Base-by-base conservation (phyloP, 2,888 invertebrate genomes). In the Drosophila parthenogenetica region DNA sequence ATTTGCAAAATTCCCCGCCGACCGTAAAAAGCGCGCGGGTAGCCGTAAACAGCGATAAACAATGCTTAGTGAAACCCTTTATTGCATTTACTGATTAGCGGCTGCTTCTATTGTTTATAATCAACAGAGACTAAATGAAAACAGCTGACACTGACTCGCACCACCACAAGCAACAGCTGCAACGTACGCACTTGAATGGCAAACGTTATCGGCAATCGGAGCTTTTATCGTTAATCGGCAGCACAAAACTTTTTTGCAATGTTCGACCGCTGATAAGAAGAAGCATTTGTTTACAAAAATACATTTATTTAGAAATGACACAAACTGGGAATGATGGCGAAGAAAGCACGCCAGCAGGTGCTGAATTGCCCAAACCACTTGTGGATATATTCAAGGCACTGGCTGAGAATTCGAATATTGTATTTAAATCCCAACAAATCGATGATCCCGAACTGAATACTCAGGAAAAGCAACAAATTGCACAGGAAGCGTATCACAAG, bases 341-440 rank as follows among this genome's bases (percentile, higher is more conserved):
- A 16, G 77, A 75, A 19, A 42, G 3, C 17, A 46, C 13, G 19
- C 43, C 60, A 1, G 50, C 61, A 25, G 8, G 53, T 19, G 45
- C 60, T 3, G 66, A 50, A 10, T 35, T 86, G 4, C 89, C 86
- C 0, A n/a, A 53, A 1, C 78, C 85, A 54, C 75, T 90, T 3
- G 39, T 80, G 16, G 79, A 89, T 17, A 85, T 92, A 42, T 90
- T 91, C 46, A 80, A 89, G 66, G 81, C 81, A 63, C 70, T 92
- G 3, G 87, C 91, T 0, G 67, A 67, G 13, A 91, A 91, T 70
- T 8, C 55, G 0, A 79, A 79, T 32, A 91, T 92, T 43, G 94
- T 94, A 72, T 97, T 98, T 84, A 97, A 96, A 93, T 96, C 95
- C 87, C 96, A 98, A 90, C 97, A 97, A 91, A 93, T 95, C 51